Evolutionary conservation across 1,140 invertebrate genomes (phyloP).

Genomic region (Galendromus occidentalis): DNA sequence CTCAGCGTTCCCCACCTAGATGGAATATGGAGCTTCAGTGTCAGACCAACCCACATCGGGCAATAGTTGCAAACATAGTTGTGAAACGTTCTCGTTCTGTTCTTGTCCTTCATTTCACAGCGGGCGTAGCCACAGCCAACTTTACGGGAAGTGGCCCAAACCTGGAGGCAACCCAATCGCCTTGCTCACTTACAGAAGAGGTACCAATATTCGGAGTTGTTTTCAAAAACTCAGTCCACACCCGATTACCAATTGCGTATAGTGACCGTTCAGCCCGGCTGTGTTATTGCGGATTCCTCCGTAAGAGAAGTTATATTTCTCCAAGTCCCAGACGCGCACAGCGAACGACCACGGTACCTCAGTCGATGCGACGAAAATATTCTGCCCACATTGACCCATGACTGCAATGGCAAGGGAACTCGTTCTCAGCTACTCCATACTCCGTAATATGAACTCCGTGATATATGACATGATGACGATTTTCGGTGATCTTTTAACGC

Average conservation of each 20-base stretch:
- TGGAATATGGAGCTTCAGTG: neutral
- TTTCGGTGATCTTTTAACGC: too few species aligned
- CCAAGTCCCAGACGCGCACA: constrained; percentile 53
- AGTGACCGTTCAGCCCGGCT: constrained; percentile 47
- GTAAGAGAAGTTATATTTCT: constrained; percentile 50
- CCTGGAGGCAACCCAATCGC: constrained; percentile 20
- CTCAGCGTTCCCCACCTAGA: neutral
- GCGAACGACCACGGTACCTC: constrained; percentile 62
- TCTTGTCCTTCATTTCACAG: constrained; percentile 37
- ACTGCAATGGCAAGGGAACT: constrained; percentile 23
- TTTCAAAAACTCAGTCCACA: neutral
- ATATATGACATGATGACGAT: too few species aligned
- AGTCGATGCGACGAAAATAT: constrained; percentile 55
- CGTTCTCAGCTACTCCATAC: too few species aligned
- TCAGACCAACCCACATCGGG: constrained; percentile 42
- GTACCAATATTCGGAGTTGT: neutral
- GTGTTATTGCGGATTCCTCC: constrained; percentile 37
- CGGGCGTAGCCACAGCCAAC: constrained; percentile 53
- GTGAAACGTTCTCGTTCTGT: constrained; percentile 41
- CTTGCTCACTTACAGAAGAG: neutral
- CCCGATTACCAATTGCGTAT: constrained; percentile 42
- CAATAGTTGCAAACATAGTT: constrained; percentile 74
- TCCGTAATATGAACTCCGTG: too few species aligned
- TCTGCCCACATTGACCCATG: constrained; percentile 55
- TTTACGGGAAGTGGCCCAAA: constrained; percentile 54